Evolutionary conservation across 2,113 vertebrate species (phyloP).

Genomic region (Candoia aspera): DNA sequence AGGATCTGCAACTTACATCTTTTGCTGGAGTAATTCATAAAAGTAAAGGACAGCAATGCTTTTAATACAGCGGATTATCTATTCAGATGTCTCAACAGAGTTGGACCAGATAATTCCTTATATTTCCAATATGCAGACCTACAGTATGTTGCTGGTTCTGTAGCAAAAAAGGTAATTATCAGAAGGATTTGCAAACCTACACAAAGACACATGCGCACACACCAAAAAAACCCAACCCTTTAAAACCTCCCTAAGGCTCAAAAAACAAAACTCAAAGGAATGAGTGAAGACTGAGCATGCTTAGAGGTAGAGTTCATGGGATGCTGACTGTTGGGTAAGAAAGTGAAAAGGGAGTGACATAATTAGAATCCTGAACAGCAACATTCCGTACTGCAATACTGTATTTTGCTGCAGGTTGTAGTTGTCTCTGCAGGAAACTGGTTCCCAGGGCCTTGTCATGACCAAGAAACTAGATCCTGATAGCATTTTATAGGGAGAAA

Average conservation of each 20-base stretch:
- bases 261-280: background rate
- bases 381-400: background rate
- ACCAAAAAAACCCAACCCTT: background rate
- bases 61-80: background rate
- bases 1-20: background rate
- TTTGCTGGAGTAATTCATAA: background rate
- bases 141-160: background rate
- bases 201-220: background rate
- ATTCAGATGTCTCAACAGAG: background rate
- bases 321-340: background rate
- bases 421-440: background rate
- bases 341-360: background rate
- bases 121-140: background rate
- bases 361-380: background rate
- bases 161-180: background rate
- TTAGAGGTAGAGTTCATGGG: too few relatives aligned
- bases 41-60: background rate
- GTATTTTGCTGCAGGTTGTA: background rate
- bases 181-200: background rate
- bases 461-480: background rate
- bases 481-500: background rate
- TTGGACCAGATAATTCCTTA: background rate
- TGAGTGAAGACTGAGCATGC: background rate
- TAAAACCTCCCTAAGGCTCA: background rate
- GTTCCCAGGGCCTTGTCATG: background rate